Conservation (phyloP, 2,797 vertebrate species). For the Manis pentadactyla region DNA sequence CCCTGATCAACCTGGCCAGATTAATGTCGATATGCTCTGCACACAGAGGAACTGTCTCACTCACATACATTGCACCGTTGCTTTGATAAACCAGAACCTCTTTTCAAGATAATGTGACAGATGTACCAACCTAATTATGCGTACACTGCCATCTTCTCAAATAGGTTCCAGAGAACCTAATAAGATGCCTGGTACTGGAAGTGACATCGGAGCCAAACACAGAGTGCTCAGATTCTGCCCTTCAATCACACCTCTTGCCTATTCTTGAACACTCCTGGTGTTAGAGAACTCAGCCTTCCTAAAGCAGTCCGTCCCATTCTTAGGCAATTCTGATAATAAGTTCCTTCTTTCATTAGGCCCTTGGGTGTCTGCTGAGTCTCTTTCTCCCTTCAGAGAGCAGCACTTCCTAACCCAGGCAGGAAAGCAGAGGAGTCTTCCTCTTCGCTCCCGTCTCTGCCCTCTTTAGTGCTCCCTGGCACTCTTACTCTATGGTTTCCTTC, state of each 20-base stretch:
- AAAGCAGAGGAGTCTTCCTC: neutral
- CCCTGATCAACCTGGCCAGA: neutral
- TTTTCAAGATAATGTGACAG: neutral
- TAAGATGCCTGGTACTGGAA: neutral
- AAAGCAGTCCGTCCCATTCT: neutral
- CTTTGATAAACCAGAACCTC: constrained; percentile 6
- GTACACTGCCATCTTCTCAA: neutral
- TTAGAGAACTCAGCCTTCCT: neutral
- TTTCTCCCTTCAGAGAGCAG: neutral
- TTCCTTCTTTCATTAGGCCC: neutral
- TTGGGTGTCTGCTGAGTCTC: neutral
- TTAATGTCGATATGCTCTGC: neutral
- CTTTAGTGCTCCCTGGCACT: neutral
- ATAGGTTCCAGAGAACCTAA: neutral
- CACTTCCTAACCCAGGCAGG: neutral
- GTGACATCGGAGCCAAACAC: neutral
- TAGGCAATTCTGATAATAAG: neutral
- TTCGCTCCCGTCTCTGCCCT: neutral
- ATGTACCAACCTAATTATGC: constrained; percentile 20
- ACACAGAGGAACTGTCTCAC: neutral
- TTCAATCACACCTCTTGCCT: neutral
- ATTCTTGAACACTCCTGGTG: neutral
- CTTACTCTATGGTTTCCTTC: neutral
- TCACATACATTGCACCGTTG: neutral
- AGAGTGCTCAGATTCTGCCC: neutral